Evolutionary conservation across 2,113 vertebrate species (phyloP).

Genomic region (Psilopogon haemacephalus): DNA sequence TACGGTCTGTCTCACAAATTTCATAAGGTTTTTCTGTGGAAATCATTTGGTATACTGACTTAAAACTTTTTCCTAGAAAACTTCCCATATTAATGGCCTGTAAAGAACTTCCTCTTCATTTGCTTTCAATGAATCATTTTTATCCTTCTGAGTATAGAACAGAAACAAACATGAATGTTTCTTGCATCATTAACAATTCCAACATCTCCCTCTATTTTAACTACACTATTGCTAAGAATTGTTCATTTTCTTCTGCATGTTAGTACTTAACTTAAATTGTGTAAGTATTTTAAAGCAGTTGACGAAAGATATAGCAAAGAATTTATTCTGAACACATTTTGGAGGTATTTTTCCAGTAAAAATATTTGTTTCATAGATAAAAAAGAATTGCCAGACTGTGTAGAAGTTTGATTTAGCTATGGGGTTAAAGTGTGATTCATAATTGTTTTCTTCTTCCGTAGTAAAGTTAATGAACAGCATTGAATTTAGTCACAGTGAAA

Average conservation of each 20-base stretch:
- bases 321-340: neutral
- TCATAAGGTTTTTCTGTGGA: neutral
- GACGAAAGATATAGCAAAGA: neutral
- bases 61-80: neutral
- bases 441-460: neutral
- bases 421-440: slow-evolving; percentile 19
- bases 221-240: neutral
- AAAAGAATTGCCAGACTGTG: neutral
- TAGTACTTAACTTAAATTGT: neutral
- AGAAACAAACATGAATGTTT: neutral
- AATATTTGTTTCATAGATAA: neutral
- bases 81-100: neutral
- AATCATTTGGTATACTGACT: neutral
- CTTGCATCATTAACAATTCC: neutral
- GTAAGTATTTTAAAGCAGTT: neutral
- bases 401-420: slow-evolving; percentile 17
- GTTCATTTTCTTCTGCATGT: neutral
- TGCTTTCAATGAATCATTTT: neutral
- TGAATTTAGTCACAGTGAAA: neutral
- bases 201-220: neutral
- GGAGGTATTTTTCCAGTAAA: neutral
- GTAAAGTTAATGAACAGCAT: slow-evolving; percentile 17
- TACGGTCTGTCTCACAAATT: neutral
- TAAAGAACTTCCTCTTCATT: neutral
- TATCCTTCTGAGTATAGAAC: neutral